Base-by-base conservation (phyloP, 2,797 vertebrate species). In the Acanthornis magna region DNA sequence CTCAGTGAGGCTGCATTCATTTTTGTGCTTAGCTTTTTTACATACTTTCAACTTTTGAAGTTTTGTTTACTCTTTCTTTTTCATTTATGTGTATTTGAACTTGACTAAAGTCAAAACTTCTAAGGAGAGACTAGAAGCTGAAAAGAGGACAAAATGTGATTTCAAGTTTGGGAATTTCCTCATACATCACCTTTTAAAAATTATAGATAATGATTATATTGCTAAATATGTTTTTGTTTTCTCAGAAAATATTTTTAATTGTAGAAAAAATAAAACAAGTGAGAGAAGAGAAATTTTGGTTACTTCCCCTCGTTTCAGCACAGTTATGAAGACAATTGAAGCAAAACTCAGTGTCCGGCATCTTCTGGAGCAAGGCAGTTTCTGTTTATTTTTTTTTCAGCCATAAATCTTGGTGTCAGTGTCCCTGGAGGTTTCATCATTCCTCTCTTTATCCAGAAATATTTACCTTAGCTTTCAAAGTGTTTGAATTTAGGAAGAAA, bases 381-480 rank as follows among this genome's bases (percentile, higher is more conserved):
- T 32, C 13, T 50, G 58, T 80, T 66, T 16, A 14, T 22, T 36
- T 43, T 16, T 25, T 48, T 66, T 60, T 43, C 29, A 87, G 34
- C 48, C 40, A 71, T 83, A 89, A 77, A 85, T 91, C 75, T 85
- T 71, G 34, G 13, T 65, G 36, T 43, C 54, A 48, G 7, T 55
- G 17, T 89, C 50, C 67, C 57, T 62, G 34, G 38, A 87, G 63
- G 53, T 45, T 93, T 82, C 42, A 85, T 87, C 67, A 61, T 74
- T 77, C 67, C 85, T 79, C 43, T 45, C 55, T 83, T 85, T 68
- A 43, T n/a, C 30, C 38, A 87, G 77, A 95, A 88, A 76, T 81
- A 94, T 76, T 79, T 95, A 80, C 54, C 42, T 76, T 76, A 47
- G 29, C 67, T 93, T 94, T 91, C 57, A 84, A 58, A 63, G 22